Evolutionary conservation across 2,888 invertebrate genomes (phyloP).

Genomic region (Sarcophaga caerulescens): DNA sequence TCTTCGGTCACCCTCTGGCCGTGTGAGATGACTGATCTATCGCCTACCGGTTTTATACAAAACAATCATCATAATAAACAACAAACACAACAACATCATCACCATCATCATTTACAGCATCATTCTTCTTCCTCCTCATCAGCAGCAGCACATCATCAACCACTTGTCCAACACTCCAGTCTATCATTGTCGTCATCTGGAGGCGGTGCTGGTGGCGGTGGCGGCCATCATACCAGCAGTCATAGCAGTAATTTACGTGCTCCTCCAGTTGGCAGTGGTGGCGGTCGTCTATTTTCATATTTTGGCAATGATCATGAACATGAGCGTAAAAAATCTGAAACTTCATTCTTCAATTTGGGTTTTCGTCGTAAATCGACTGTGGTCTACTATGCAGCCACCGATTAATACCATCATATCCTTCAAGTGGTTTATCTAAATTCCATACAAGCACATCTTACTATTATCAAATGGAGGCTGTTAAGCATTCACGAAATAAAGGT

Average conservation of each 20-base stretch:
- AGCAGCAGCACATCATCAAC: slow-evolving; percentile 70
- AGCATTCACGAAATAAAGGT: neutral
- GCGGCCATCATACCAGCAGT: slow-evolving; percentile 71
- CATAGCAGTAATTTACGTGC: slow-evolving; percentile 72
- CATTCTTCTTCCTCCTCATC: slow-evolving; percentile 59
- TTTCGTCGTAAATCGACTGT: slow-evolving; percentile 80
- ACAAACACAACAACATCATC: slow-evolving; percentile 73
- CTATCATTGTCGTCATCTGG: slow-evolving; percentile 56
- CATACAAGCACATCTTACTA: neutral
- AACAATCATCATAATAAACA: slow-evolving; percentile 71
- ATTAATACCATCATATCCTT: slow-evolving; percentile 68
- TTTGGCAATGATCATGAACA: slow-evolving; percentile 80
- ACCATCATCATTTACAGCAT: slow-evolving; percentile 72
- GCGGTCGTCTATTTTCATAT: slow-evolving; percentile 79
- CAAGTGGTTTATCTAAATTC: neutral
- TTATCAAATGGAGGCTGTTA: neutral
- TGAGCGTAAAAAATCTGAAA: slow-evolving; percentile 80
- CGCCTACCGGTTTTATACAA: slow-evolving; percentile 79
- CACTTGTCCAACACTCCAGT: slow-evolving; percentile 51
- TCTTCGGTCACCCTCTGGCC: slow-evolving; percentile 94
- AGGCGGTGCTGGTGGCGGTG: slow-evolving; percentile 34
- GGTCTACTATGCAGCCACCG: slow-evolving; percentile 80
- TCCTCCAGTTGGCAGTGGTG: slow-evolving; percentile 73
- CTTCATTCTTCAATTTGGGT: slow-evolving; percentile 81
- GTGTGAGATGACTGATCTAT: slow-evolving; percentile 91